Base-by-base conservation (phyloP, 2,888 invertebrate species). In the Periphyllus acericola region DNA sequence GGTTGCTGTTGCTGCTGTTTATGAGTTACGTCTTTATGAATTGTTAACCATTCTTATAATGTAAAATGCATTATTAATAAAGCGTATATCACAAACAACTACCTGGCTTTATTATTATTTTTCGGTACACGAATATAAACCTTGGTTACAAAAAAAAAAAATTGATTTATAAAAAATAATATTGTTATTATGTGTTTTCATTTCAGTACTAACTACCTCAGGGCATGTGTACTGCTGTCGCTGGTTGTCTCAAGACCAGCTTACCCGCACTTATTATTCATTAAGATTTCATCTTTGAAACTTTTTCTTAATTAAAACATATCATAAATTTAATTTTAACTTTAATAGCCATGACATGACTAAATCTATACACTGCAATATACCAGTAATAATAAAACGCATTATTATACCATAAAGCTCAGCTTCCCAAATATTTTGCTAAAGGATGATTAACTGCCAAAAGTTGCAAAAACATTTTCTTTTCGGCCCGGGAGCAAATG, bases 271-370 rank as follows among this genome's bases (percentile, higher is more conserved):
- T 29, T 72, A 36, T 72, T 60, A 52, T 86, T 86, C 71, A 80
- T 80, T 80, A 80, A 86, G 2, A 55, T 14, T 52, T 17, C 11
- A 19, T 68, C 68, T 71, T 71, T n/a, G 19, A 52, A 79, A 79
- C 79, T 86, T 80, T 79, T 86, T 86, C 71, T 79, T 86, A 80
- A 86, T 86, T 86, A 86, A 86, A 86, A 86, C 9, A 29, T 32
- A 17, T 40, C 85, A 79, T 86, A 71, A 86, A 86, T 80, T 80
- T 71, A 80, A 86, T 72, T 86, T 79, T 36, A 79, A 79, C 52
- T 79, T 83, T 60, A 60, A 66, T 76, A 78, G 46, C 19, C 68
- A 25, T 17, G 84, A 46, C 76, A 46, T 21, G 40, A 66, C 66
- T 66, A 76, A 68, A 75, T 74, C 55, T 76, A 83, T 84, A 66